Base-by-base conservation (phyloP, 2,888 invertebrate genomes). In the Cephus sareptanus region DNA sequence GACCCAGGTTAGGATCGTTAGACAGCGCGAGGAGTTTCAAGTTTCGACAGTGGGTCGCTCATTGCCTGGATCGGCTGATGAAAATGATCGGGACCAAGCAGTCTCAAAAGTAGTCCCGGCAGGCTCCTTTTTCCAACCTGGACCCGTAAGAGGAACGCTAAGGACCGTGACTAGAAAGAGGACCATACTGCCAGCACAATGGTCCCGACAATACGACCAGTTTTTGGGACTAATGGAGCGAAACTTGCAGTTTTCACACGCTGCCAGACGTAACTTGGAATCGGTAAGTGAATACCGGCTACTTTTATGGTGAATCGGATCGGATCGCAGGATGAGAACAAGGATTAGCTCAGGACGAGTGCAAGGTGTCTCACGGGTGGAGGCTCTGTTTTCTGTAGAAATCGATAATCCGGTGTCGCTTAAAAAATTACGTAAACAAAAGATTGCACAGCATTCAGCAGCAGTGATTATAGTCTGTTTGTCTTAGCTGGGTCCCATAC, bases 201-300 rank as follows among this genome's bases (percentile, higher is more conserved):
- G 80, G 84, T 68, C 34, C 74, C 81, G 80, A 87, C 86, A 86
- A 88, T 85, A 76, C 80, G 81, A 81, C 79, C 79, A 85, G 84
- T 84, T 83, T 86, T 84, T 83, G 83, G 82, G 83, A 85, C 87
- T 88, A 88, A 88, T 88, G 85, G 88, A 86, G 81, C 86, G 84
- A 84, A 81, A 85, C 83, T 86, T 79, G 83, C 83, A 87, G 84
- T 87, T 88, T 88, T 88, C 88, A 88, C 87, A 87, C 88, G 88
- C 86, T 87, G 81, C 82, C 83, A 80, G 81, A 78, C 79, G 82
- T 82, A 82, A 83, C 56, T 56, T 23, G 23, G 56, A 56, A 56
- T 68, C 69, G 70, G 37, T 13, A 35, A 70, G 37, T n/a, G 12
- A 33, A 37, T 71, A 34, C 33, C 31, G 31, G 23, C 69, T 31